phyloP scores from a whole-genome alignment of 1,140 invertebrate species.

The Stegodyphus dumicola region DNA sequence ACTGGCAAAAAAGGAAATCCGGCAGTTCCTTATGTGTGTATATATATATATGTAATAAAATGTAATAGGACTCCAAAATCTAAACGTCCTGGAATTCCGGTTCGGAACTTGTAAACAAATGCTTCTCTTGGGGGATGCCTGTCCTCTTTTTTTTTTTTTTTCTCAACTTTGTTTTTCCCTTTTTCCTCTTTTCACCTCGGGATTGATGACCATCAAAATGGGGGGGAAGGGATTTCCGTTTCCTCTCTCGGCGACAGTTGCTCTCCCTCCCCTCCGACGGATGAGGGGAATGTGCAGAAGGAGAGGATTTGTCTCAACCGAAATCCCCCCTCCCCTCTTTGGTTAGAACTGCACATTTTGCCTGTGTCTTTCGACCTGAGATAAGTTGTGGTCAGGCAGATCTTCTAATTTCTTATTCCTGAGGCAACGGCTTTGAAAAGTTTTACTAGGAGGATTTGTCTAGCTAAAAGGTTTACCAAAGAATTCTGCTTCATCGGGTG shows the following conservation, averaged over 20 bases:
- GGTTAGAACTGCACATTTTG: neutral
- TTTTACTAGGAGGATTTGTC: no score
- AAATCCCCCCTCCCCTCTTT: neutral
- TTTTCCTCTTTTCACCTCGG: constrained; percentile 21
- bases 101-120: constrained; percentile 57
- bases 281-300: constrained; percentile 5
- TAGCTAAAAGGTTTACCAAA: no score
- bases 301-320: neutral
- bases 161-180: no score
- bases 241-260: constrained; percentile 24
- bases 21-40: no score
- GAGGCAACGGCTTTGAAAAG: no score
- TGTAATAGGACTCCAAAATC: constrained; percentile 27
- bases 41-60: no score
- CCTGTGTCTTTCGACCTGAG: neutral
- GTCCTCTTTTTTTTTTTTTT: neutral
- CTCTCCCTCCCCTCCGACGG: constrained; percentile 12
- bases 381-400: neutral
- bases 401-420: no score
- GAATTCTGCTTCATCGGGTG: no score
- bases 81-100: constrained; percentile 58
- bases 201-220: constrained; percentile 60
- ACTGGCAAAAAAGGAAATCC: constrained; percentile 8
- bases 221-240: constrained; percentile 52
- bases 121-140: neutral